Percentiles rank a stretch among this genome's conserved stretches.
These are phyloP conservation scores for Palloptera scutellata DNA, from an alignment of 2,888 invertebrate species.

Conservation along the genomic window DNA sequence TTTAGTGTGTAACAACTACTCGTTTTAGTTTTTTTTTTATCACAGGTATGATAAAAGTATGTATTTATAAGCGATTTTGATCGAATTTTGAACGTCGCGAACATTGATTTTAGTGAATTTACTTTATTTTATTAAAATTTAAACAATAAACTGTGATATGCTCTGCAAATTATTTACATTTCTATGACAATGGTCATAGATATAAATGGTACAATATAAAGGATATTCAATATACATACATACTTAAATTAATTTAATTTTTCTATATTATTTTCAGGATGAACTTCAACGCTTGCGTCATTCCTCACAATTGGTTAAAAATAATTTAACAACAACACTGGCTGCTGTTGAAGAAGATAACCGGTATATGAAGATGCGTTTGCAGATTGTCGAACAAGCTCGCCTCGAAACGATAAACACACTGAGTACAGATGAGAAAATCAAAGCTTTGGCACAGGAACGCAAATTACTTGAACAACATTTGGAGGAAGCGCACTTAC, in stretches of 20 bases:
- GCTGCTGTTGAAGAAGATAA: slow-evolving; percentile 80
- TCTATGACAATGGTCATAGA: no score
- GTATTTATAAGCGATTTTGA: no score
- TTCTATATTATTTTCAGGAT: slow-evolving; percentile 68
- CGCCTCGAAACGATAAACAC: slow-evolving; percentile 55
- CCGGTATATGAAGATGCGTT: slow-evolving; percentile 70
- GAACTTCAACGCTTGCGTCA: slow-evolving; percentile 80
- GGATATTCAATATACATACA: no score
- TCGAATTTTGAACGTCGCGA: no score
- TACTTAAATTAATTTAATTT: slow-evolving; percentile 6
- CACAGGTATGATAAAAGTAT: no score
- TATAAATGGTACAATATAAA: no score
- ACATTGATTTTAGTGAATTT: no score
- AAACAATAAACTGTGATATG: no score
- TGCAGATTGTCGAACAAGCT: slow-evolving; percentile 60
- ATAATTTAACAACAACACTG: slow-evolving; percentile 73
- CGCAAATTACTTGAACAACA: slow-evolving; percentile 76
- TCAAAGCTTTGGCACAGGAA: slow-evolving; percentile 70
- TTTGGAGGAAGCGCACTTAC: slow-evolving; percentile 84
- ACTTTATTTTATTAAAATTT: no score
- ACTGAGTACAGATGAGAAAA: slow-evolving; percentile 65
- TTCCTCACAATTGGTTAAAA: slow-evolving; percentile 76
- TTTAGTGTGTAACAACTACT: no score
- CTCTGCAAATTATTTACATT: no score
- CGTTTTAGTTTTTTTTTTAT: no score